phyloP scores from a whole-genome alignment of 2,113 vertebrate genomes.

The Lycocorax pyrrhopterus region DNA sequence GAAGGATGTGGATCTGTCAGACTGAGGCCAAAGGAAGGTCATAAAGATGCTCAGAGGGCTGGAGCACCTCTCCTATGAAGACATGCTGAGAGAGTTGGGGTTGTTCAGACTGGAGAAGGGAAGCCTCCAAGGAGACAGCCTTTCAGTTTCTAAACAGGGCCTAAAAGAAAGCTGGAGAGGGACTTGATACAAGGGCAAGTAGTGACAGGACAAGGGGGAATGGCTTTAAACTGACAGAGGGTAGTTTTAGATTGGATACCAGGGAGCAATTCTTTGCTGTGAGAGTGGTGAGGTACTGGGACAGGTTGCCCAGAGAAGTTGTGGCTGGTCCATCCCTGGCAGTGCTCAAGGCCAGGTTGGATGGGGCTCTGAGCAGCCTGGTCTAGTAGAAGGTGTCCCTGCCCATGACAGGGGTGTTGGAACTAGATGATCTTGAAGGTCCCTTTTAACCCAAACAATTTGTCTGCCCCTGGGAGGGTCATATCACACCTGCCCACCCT shows the following conservation, averaged over 20 bases:
- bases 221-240: background rate
- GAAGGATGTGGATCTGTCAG: background rate
- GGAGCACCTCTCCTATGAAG: background rate
- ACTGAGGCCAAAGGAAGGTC: background rate
- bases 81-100: background rate
- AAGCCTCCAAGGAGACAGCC: background rate
- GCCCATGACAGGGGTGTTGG: background rate
- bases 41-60: background rate
- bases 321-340: background rate
- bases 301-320: background rate
- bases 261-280: background rate
- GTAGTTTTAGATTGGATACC: background rate
- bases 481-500: background rate
- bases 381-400: background rate
- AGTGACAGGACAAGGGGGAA: background rate
- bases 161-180: background rate
- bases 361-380: background rate
- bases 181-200: background rate
- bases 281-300: background rate
- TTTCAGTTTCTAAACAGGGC: background rate
- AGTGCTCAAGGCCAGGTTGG: rapidly evolving
- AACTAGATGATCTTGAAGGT: background rate
- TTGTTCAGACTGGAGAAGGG: background rate
- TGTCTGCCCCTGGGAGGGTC: background rate
- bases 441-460: background rate